Percentiles rank a stretch among this genome's conserved stretches.
Evolutionary conservation across 2,888 invertebrate species (phyloP).

Genomic region (Ypsolopha sequella): DNA sequence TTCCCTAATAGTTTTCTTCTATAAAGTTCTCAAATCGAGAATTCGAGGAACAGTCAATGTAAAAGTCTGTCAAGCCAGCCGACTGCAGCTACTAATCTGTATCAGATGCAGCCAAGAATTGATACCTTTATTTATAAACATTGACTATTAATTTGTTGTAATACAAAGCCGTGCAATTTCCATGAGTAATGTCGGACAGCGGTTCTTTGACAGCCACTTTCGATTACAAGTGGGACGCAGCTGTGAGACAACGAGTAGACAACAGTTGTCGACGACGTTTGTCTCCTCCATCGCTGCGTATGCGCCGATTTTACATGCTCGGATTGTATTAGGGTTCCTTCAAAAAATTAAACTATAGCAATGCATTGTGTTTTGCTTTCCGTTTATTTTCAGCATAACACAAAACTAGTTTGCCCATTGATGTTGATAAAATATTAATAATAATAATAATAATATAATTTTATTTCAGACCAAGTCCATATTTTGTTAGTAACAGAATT

Average conservation of each 20-base stretch:
- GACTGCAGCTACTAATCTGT: slow-evolving; percentile 7
- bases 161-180: slow-evolving; percentile 39
- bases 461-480: too few relatives aligned
- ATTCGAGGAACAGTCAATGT: neutral
- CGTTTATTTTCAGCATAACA: too few relatives aligned
- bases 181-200: slow-evolving; percentile 49
- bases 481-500: too few relatives aligned
- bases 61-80: neutral
- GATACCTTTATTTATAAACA: slow-evolving; percentile 36
- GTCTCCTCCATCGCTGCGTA: slow-evolving; percentile 20
- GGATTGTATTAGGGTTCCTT: neutral
- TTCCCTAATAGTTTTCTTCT: too few relatives aligned
- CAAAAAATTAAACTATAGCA: neutral
- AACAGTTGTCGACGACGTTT: slow-evolving; percentile 60
- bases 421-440: too few relatives aligned
- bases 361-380: neutral
- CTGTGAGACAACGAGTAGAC: slow-evolving; percentile 60
- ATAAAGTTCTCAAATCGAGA: too few relatives aligned
- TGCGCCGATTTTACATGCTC: slow-evolving; percentile 21
- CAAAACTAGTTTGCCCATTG: too few relatives aligned
- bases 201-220: slow-evolving; percentile 44
- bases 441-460: too few relatives aligned
- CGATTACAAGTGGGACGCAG: slow-evolving; percentile 59
- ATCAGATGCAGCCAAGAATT: slow-evolving; percentile 17
- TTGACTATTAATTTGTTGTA: slow-evolving; percentile 38